Evolutionary conservation across 2,113 vertebrate genomes (phyloP).

Genomic region (Syngnathus scovelli): DNA sequence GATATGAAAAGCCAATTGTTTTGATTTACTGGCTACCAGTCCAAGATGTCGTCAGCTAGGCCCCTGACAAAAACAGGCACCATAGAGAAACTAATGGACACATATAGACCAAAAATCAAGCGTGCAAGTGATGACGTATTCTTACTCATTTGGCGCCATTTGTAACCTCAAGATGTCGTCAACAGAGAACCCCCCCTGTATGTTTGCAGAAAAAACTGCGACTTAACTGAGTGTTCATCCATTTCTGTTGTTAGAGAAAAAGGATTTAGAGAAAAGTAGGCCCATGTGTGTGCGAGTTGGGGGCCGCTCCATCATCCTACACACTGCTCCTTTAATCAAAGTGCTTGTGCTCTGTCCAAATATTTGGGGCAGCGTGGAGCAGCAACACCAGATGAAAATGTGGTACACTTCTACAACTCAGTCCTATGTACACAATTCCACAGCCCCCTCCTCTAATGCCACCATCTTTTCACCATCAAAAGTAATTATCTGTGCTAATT

Average conservation of each 20-base stretch:
- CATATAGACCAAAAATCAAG: neutral
- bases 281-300: neutral
- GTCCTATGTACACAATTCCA: conserved; percentile 1
- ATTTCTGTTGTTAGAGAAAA: neutral
- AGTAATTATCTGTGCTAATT: neutral
- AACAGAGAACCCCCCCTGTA: neutral
- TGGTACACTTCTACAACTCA: conserved; percentile 20
- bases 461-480: neutral
- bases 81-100: no score
- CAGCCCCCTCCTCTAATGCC: neutral
- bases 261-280: neutral
- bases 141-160: no score
- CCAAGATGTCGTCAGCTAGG: neutral
- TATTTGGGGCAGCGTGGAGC: conserved; percentile 7
- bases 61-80: neutral
- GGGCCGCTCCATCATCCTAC: neutral
- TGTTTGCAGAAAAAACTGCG: neutral
- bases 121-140: no score
- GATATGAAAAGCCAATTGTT: no score
- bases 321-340: conserved; percentile 35
- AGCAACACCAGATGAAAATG: conserved; percentile 23
- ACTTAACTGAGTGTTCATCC: neutral
- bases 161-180: neutral
- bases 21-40: no score
- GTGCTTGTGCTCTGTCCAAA: conserved; percentile 28